Percentiles rank a stretch among this genome's conserved stretches.
Evolutionary conservation across 2,888 invertebrate genomes (phyloP).

Genomic region (Mesoligia furuncula): DNA sequence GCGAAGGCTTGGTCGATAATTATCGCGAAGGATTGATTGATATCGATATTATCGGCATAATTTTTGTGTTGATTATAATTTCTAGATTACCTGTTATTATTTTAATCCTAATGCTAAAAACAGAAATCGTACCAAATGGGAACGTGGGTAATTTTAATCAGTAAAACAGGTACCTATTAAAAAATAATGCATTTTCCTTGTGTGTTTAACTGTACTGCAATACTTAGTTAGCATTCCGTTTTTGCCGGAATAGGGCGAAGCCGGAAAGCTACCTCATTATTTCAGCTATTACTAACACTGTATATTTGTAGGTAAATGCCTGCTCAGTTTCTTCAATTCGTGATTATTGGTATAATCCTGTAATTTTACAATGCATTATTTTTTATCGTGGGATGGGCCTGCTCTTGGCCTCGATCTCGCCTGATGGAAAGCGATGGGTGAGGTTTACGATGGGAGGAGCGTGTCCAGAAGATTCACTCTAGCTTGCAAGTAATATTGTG

Average conservation of each 20-base stretch:
- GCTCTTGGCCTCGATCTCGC: neutral
- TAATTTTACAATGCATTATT: conserved; percentile 19
- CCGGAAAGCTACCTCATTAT: conserved; percentile 53
- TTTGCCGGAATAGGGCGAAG: conserved; percentile 54
- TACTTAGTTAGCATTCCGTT: conserved; percentile 7
- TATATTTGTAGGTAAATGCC: conserved; percentile 12
- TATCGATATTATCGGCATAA: neutral
- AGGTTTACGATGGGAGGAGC: neutral
- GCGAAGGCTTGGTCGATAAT: conserved; percentile 15
- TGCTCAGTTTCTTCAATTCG: conserved; percentile 18
- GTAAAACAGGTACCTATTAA: neutral
- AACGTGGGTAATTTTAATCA: conserved; percentile 10
- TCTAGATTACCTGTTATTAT: conserved; percentile 12
- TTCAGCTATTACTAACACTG: conserved; percentile 31
- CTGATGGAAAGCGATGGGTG: neutral
- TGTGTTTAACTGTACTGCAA: conserved; percentile 19
- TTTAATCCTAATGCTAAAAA: conserved; percentile 3
- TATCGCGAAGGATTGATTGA: conserved; percentile 3
- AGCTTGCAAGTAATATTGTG: neutral
- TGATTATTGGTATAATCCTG: conserved; percentile 22
- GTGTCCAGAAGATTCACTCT: neutral
- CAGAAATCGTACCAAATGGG: neutral
- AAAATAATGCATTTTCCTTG: conserved; percentile 24
- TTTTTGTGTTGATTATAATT: neutral
- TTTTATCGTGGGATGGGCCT: neutral